Conservation (phyloP, 2,113 vertebrate species). For the Leptodactylus fuscus region DNA sequence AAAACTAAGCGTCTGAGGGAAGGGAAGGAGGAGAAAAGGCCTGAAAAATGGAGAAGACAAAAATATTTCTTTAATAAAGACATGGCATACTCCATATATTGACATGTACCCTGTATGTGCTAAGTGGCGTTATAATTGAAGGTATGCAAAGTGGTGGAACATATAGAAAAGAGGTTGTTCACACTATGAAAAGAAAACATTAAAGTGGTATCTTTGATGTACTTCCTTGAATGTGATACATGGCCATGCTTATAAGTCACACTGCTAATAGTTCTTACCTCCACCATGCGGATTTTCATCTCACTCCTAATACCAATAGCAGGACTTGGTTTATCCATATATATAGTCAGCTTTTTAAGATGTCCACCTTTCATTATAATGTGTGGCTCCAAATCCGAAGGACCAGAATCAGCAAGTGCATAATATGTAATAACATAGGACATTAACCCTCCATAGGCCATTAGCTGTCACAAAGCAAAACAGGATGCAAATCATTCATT, state of each 20-base stretch:
- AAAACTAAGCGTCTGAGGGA: no score
- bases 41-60: no score
- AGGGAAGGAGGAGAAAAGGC: no score
- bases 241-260: neutral
- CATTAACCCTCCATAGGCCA: constrained; percentile 87
- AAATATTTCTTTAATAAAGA: no score
- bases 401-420: constrained; percentile 77
- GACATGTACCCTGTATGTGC: no score
- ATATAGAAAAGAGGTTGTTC: no score
- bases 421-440: constrained; percentile 83
- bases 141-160: no score
- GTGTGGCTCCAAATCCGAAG: constrained; percentile 90
- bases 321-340: constrained; percentile 77
- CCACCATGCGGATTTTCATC: constrained; percentile 81
- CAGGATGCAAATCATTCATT: no score
- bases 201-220: no score
- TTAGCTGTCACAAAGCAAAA: constrained; percentile 72
- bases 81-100: no score
- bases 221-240: neutral
- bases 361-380: constrained; percentile 88
- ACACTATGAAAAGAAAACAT: no score
- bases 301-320: constrained; percentile 76
- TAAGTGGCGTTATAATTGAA: no score
- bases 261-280: constrained; percentile 75
- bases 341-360: constrained; percentile 83